Percentiles rank a stretch among this genome's conserved stretches.
These are phyloP conservation scores for Gephyroberyx darwinii DNA, from an alignment of 2,797 vertebrate genomes.

Conservation along the genomic window DNA sequence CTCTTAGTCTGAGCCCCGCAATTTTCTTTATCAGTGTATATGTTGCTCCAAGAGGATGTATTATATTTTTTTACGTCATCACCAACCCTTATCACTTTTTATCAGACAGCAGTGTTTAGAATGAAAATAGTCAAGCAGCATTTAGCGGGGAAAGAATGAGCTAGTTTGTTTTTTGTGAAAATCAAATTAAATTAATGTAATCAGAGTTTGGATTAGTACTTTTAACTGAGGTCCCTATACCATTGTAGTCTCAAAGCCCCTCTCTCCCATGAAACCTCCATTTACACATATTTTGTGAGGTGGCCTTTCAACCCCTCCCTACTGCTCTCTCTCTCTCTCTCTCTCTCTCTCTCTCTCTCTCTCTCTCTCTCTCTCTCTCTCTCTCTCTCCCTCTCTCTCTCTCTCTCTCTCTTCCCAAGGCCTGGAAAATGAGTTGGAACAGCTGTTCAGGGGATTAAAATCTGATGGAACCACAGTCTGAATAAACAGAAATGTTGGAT, in stretches of 20 bases:
- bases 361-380: background rate
- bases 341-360: background rate
- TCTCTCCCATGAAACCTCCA: constrained; percentile 4
- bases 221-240: background rate
- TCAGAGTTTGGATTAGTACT: constrained; percentile 41
- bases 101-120: constrained; percentile 55
- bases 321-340: background rate
- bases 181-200: constrained; percentile 55
- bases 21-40: constrained; percentile 35
- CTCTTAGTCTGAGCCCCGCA: background rate
- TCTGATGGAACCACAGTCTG: constrained; percentile 73
- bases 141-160: constrained; percentile 38
- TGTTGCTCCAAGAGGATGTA: constrained; percentile 59
- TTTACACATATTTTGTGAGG: constrained; percentile 49
- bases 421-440: constrained; percentile 80
- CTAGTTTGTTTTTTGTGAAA: constrained; percentile 56
- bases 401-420: constrained; percentile 59
- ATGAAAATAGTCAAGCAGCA: constrained; percentile 49
- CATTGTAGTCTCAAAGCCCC: background rate
- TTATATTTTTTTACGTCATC: constrained; percentile 55
- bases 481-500: constrained; percentile 74
- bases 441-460: constrained; percentile 81
- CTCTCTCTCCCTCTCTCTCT: constrained; percentile 28
- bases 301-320: constrained; percentile 11
- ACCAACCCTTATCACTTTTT: constrained; percentile 25